Percentiles rank a stretch among this genome's conserved stretches.
phyloP scores from a whole-genome alignment of 2,113 vertebrate species.

The Vulpes lagopus region DNA sequence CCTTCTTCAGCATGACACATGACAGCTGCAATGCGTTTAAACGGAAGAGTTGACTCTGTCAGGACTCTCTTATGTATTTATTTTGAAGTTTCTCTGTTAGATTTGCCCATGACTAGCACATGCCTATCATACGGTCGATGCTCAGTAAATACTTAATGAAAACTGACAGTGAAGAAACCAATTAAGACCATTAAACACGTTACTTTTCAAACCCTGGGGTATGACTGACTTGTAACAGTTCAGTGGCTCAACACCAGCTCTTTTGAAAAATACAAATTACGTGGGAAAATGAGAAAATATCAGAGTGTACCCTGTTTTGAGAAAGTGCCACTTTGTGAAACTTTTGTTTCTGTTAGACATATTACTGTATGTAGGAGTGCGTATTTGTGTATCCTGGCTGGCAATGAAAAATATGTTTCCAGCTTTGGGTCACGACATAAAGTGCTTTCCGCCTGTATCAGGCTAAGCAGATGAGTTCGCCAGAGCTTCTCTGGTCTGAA shows the following conservation, averaged over 20 bases:
- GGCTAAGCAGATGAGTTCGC: neutral
- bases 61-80: neutral
- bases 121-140: neutral
- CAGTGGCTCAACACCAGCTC: neutral
- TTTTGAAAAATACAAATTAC: constrained; percentile 30
- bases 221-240: neutral
- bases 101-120: neutral
- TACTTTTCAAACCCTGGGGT: neutral
- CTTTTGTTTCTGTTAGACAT: neutral
- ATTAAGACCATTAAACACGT: neutral
- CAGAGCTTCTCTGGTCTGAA: neutral
- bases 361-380: neutral
- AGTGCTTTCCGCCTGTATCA: neutral
- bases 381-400: neutral
- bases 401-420: neutral
- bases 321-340: neutral
- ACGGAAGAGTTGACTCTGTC: neutral
- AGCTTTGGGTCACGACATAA: neutral
- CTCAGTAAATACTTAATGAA: constrained; percentile 19
- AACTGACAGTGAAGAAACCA: constrained; percentile 20
- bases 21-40: neutral
- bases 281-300: constrained; percentile 3
- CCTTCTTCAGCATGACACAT: neutral
- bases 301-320: neutral
- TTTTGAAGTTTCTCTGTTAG: neutral